These are phyloP conservation scores for Urocitellus parryii DNA, from an alignment of 2,113 vertebrate species.

Conservation along the genomic window DNA sequence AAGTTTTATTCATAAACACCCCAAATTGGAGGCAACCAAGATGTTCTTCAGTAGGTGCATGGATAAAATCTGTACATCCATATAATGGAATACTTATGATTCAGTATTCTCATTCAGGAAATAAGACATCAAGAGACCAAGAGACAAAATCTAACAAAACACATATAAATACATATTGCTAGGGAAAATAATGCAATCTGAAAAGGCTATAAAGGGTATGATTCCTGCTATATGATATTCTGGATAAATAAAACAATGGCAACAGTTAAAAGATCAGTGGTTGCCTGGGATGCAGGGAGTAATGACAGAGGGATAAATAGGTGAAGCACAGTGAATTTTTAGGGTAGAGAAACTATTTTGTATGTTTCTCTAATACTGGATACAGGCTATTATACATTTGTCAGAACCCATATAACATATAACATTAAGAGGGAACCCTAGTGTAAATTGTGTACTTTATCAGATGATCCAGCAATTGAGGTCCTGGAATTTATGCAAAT, in stretches of 20 bases:
- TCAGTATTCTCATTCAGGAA: neutral
- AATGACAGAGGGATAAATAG: neutral
- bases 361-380: neutral
- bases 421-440: neutral
- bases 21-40: neutral
- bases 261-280: neutral
- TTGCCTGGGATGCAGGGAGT: neutral
- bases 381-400: neutral
- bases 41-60: neutral
- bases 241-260: neutral
- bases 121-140: neutral
- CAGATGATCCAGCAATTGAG: no score
- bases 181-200: slow-evolving; percentile 1
- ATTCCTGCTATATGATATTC: neutral
- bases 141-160: neutral
- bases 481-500: no score
- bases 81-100: neutral
- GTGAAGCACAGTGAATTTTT: neutral
- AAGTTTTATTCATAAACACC: neutral
- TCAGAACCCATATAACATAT: neutral
- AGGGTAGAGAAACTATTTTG: neutral
- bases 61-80: neutral
- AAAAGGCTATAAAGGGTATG: neutral
- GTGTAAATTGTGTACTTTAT: neutral
- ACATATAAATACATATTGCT: neutral